Conservation (phyloP, 2,113 vertebrate species). For the Microcebus murinus region DNA sequence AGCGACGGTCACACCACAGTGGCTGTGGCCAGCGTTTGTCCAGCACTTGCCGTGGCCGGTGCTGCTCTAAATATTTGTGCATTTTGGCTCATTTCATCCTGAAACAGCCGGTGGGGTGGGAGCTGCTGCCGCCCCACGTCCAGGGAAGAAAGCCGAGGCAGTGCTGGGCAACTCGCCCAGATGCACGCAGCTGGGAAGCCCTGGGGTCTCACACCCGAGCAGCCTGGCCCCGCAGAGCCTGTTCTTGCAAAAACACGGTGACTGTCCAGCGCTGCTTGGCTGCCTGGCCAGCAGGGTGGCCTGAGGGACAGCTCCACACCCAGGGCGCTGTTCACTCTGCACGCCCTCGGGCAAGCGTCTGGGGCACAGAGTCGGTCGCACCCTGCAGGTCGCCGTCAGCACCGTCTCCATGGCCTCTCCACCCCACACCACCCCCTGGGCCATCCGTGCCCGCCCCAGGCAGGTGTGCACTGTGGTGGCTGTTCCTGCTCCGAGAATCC, state of each 20-base stretch:
- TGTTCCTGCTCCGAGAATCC: not conserved
- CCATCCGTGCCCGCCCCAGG: not conserved
- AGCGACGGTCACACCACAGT: rapidly evolving
- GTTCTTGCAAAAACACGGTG: too few species aligned
- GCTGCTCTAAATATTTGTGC: not conserved
- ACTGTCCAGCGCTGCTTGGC: not conserved
- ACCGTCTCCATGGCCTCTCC: too few species aligned
- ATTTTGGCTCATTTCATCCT: too few species aligned
- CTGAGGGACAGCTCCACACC: not conserved
- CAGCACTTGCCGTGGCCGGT: not conserved
- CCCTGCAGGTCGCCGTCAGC: not conserved
- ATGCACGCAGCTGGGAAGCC: not conserved
- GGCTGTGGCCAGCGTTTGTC: not conserved
- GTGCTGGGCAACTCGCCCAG: too few species aligned
- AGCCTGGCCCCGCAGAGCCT: too few species aligned
- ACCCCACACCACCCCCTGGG: rapidly evolving
- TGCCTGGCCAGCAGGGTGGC: not conserved
- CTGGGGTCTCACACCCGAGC: too few species aligned
- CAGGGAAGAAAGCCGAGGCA: not conserved
- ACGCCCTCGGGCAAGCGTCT: not conserved
- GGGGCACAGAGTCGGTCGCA: rapidly evolving
- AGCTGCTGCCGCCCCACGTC: not conserved
- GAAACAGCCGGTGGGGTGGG: not conserved
- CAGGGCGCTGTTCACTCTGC: not conserved
- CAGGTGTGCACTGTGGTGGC: rapidly evolving